Base-by-base conservation (phyloP, 2,888 invertebrate species). In the Pristionchus mayeri region DNA sequence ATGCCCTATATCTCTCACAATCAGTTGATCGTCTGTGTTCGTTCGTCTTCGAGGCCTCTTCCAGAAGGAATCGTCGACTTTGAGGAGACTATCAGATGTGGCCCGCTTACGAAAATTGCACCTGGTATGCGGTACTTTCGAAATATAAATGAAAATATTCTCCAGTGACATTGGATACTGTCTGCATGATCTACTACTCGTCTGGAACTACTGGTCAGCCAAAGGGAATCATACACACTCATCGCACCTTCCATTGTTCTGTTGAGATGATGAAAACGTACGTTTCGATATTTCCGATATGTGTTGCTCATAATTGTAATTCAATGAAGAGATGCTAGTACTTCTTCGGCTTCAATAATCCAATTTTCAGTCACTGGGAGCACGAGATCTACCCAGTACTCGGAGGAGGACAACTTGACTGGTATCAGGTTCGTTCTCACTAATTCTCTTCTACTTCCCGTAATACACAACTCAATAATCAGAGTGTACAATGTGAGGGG, bases 141-240 rank as follows among this genome's bases (percentile, higher is more conserved):
- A 16, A 44, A 40, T 34, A 16, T 34, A 18, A 9, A 24, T 57
- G 24, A 21, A 57, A 34, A 7, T 34, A 0, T 1, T 63, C 16
- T 67, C n/a, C 71, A 71, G 71, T 71, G 7, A 40, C 71, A 1
- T 24, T 40, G n/a, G 71, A 40, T 21, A 44, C 71, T 21, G 71
- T 24, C 2, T 71, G 71, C 24, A 37, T 71, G 40, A 24, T 71
- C 2, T 44, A 40, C 13, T 71, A 71, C 16, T 71, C 71, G 1
- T 71, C 71, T 27, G 71, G 71, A 44, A 71, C 71, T n/a, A 71
- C 71, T 6, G 71, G 71, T 3, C 37, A 71, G 44, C 71, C 71
- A 9, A 71, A 71, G 24, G 71, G 71, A 71, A 44, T 71, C 2
- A 71, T 71, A 11, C 71, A 71, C 24, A 71, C 71, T 24, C 71